phyloP scores from a whole-genome alignment of 2,888 invertebrate genomes.

The Kryphioiulus occultus region DNA sequence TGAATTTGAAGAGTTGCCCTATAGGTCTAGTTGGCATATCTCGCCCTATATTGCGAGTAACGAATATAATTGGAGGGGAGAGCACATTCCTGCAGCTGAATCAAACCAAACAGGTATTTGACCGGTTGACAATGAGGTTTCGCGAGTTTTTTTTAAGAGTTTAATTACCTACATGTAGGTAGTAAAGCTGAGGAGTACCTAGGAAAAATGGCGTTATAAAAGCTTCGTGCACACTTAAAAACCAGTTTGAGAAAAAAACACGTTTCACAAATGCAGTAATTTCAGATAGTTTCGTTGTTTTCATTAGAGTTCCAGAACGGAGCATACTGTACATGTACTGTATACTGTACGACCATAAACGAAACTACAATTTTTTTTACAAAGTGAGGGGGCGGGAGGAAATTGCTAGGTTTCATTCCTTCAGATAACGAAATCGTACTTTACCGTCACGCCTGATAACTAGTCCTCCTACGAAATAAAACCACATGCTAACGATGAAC shows the following conservation, averaged over 20 bases:
- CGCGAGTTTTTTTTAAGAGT: background rate
- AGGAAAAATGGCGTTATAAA: background rate
- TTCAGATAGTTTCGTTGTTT: background rate
- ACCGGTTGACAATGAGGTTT: slow-evolving; percentile 5
- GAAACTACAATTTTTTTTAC: background rate
- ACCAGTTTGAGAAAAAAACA: background rate
- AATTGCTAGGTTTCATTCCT: background rate
- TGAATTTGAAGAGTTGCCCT: background rate
- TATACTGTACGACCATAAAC: no score
- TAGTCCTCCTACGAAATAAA: background rate
- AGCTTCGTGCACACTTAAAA: background rate
- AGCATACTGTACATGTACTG: no score
- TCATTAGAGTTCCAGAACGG: background rate
- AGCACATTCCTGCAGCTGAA: background rate
- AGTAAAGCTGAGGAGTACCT: background rate
- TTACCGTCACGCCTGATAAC: background rate
- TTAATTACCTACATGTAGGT: slow-evolving; percentile 5
- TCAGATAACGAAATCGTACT: background rate
- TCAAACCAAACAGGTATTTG: background rate
- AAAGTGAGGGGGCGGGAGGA: background rate
- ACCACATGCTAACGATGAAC: background rate
- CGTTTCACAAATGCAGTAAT: background rate
- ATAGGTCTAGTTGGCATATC: background rate
- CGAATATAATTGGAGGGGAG: background rate
- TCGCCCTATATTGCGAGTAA: background rate